Evolutionary conservation across 2,888 invertebrate species (phyloP).

Genomic region (Endotricha flammealis): DNA sequence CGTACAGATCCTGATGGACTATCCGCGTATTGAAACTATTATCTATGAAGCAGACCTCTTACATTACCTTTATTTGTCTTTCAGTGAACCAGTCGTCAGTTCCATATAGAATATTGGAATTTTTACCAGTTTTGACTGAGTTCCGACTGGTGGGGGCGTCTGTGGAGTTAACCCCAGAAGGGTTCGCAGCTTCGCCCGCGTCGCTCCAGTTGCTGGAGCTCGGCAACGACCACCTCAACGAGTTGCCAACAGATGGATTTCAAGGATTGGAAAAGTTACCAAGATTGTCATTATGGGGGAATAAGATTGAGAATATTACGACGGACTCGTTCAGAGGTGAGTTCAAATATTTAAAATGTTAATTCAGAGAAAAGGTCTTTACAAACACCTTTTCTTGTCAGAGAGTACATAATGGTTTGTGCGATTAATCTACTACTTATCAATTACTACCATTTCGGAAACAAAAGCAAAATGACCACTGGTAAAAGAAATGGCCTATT

Average conservation of each 20-base stretch:
- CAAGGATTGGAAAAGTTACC: background rate
- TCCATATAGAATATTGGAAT: conserved; percentile 6
- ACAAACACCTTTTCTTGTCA: no score
- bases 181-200: background rate
- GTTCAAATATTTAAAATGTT: no score
- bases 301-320: conserved; percentile 1
- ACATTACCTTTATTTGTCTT: background rate
- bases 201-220: conserved; percentile 9
- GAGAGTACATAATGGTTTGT: no score
- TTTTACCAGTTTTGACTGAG: conserved; percentile 8
- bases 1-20: no score
- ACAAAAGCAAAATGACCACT: no score
- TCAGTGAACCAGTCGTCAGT: conserved; percentile 5
- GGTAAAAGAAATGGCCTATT: no score
- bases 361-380: no score
- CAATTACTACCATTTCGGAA: no score
- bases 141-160: conserved; percentile 9
- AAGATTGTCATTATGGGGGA: conserved; percentile 8
- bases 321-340: conserved; percentile 10
- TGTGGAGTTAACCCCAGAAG: background rate
- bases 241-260: conserved; percentile 5
- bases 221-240: conserved; percentile 1
- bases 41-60: no score
- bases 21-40: no score
- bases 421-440: no score